These are phyloP conservation scores for Megaceryle alcyon DNA, from an alignment of 2,797 vertebrate species.

Conservation along the genomic window DNA sequence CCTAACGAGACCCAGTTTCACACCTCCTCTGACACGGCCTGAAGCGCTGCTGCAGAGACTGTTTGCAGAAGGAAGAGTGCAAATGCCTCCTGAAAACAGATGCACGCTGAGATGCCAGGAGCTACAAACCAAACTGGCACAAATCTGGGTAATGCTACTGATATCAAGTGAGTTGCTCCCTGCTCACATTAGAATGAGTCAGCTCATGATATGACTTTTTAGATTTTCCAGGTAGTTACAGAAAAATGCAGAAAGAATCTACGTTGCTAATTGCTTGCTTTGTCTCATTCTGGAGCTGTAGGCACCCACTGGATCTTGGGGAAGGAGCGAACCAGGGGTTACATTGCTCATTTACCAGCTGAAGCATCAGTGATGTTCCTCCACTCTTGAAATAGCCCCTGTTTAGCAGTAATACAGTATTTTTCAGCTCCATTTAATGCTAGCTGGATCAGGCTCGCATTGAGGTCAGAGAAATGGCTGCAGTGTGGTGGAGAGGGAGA, in stretches of 20 bases:
- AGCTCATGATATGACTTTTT: not conserved
- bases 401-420: not conserved
- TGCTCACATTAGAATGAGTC: not conserved
- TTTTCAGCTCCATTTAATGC: conserved; percentile 52
- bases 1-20: not conserved
- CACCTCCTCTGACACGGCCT: not conserved
- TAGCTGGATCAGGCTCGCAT: not conserved
- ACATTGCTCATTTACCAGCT: not conserved
- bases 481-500: conserved; percentile 11
- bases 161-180: not conserved
- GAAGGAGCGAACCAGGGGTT: not conserved
- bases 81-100: not conserved
- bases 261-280: not conserved
- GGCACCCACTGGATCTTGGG: not conserved
- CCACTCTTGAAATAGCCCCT: not conserved
- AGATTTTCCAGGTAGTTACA: not conserved
- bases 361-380: not conserved
- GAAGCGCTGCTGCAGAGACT: not conserved
- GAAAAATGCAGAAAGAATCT: not conserved
- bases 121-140: not conserved
- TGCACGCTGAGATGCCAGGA: not conserved
- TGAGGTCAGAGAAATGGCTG: conserved; percentile 19
- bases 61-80: not conserved
- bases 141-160: not conserved
- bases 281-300: not conserved